Evolutionary conservation across 2,113 vertebrate species (phyloP), one percentile per base, ranked within the genome.

Genomic region (Notothenia coriiceps): DNA sequence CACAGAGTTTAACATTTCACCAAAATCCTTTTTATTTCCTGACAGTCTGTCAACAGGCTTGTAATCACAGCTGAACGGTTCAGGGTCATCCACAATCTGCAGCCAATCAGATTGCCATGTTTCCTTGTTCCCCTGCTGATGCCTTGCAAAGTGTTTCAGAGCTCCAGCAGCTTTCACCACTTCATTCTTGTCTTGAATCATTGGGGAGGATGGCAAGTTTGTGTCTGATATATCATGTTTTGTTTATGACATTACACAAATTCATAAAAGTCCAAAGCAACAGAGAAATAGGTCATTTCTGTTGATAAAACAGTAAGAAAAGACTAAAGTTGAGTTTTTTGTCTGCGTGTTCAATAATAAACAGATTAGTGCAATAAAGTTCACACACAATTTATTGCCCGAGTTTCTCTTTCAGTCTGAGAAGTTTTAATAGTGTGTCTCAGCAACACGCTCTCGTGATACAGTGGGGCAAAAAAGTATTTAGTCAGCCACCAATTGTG

Each of bases 281-380:
- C 50, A 67, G 14, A 15, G 54, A 61, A 35, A 22, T 3, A 33
- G 33, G 22, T 25, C 35, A 52, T 15, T 40, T 40, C 17, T 18
- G 17, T 62, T 43, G 14, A 35, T 57, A 80, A 63, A 75, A 11
- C 50, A 60, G 43, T n/a, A 14, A 55, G 40, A 60, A 69, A 47
- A 4, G 25, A 52, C 20, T 56, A 35, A 73, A 55, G 63, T 63
- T 49, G n/a, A 69, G 29, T 29, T 3, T 56, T 71, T 69, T 70
- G 7, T 62, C 46, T 50, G 20, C 2, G 14, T 76, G 49, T 40
- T 79, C 83, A 85, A 83, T 88, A 60, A 84, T 82, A 77, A 85
- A 83, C 86, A 66, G 33, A 70, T 62, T 59, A 55, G 46, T 64
- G 29, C 47, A 17, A 47, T 10, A 25, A 74, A 3, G 14, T 46